Evolutionary conservation across 1,140 invertebrate species (phyloP), one percentile per base, ranked within the genome.

Genomic region (Parasteatoda tepidariorum): DNA sequence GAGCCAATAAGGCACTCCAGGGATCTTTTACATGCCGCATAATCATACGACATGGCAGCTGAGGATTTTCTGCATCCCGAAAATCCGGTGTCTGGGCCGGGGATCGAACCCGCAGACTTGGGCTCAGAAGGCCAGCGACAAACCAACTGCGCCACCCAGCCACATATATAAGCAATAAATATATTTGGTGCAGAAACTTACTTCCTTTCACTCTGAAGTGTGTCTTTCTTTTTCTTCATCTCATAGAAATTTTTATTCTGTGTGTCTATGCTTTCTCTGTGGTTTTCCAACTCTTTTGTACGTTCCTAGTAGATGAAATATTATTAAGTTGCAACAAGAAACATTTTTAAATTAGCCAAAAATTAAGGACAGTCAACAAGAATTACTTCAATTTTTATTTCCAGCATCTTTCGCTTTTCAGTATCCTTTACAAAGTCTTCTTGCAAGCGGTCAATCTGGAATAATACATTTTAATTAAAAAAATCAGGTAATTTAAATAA

Each of bases 221-320:
- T 93, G 88, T 99, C 98, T 90, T 98, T 98, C 74, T 92, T 92
- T 88, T 97, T 97, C 89, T 98, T 98, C 87, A 96, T 93, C 87
- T 99, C 97, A 87, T 98, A 98, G 90, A 95, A 97, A 86, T 94
- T 93, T 88, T 97, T 97, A 88, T 98, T 98, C 88, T 98, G 96
- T 34, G 96, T 95, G 87, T 98, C 97, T 87, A 98, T 98, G 84
- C 94, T 96, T 28, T 93, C 91, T 66, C 95, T 91, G 86, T 97
- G 94, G 85, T 94, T 93, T 90, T 97, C 96, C 91, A 96, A 93
- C 88, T 97, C 96, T 75, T 92, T 92, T 0, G 94, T 95, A 86
- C 95, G 93, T 87, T 97, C 95, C 90, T 91, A 84, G 62, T 85
- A 62, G 78, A 86, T 66, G 86, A 83, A 84, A 81, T 84, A 74